Conservation (phyloP, 2,113 vertebrate species). For the Rhodinocichla rosea region DNA sequence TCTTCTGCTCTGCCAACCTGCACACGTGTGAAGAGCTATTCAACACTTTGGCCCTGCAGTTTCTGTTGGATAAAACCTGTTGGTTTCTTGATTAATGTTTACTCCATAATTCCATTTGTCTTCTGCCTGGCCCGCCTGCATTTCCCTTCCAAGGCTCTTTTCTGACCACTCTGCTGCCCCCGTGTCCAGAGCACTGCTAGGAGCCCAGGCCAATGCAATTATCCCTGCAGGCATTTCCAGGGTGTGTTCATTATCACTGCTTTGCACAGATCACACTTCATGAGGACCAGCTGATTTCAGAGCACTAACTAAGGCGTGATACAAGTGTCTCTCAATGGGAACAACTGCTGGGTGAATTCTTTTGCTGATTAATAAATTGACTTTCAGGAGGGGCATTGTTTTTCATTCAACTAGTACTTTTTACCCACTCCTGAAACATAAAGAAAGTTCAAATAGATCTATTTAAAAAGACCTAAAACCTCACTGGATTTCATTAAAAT, state of each 20-base stretch:
- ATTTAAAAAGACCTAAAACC: neutral
- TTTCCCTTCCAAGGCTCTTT: neutral
- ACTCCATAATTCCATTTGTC: neutral
- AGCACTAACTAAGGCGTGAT: neutral
- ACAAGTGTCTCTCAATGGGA: neutral
- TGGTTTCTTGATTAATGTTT: neutral
- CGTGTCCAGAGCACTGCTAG: neutral
- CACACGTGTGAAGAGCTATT: neutral
- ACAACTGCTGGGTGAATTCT: neutral
- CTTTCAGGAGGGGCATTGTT: neutral
- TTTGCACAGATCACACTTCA: neutral
- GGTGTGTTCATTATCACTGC: neutral
- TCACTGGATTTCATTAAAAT: neutral
- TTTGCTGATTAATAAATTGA: slow-evolving; percentile 5
- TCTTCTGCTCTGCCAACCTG: neutral
- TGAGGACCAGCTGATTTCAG: slow-evolving; percentile 7
- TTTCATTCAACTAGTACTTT: neutral
- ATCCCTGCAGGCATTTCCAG: neutral
- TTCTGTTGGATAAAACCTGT: neutral
- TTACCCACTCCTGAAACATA: neutral
- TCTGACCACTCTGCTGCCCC: neutral
- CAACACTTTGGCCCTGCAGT: neutral
- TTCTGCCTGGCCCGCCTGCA: neutral
- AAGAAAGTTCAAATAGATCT: neutral
- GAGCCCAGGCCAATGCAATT: neutral